phyloP scores from a whole-genome alignment of 2,113 vertebrate genomes.

The Paradoxurus hermaphroditus region DNA sequence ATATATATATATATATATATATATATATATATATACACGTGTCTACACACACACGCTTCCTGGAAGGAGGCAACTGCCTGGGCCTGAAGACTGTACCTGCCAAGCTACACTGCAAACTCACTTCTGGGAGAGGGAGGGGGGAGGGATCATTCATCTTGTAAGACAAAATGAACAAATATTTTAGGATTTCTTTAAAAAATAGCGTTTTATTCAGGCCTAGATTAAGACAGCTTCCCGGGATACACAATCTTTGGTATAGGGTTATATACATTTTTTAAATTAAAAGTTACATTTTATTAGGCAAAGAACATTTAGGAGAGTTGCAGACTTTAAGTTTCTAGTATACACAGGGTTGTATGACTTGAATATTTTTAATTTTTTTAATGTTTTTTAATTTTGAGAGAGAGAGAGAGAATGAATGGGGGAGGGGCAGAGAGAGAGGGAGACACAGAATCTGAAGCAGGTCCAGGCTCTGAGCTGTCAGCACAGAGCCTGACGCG shows the following conservation, averaged over 20 bases:
- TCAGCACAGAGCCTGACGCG: too few relatives aligned
- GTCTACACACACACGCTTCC: too few relatives aligned
- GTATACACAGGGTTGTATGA: background rate
- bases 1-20: too few relatives aligned
- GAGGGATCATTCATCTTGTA: background rate
- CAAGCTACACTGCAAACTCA: background rate
- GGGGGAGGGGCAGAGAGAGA: too few relatives aligned
- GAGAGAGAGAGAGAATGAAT: too few relatives aligned
- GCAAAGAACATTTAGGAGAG: background rate
- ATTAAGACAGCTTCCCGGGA: background rate
- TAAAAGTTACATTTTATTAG: background rate
- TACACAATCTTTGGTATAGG: background rate
- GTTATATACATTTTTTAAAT: background rate
- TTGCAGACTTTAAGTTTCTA: background rate
- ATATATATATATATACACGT: too few relatives aligned
- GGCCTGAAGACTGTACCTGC: too few relatives aligned
- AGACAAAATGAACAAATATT: background rate
- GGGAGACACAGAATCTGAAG: too few relatives aligned
- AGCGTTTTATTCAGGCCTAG: background rate
- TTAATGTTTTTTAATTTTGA: too few relatives aligned
- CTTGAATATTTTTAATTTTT: too few relatives aligned
- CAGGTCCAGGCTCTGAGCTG: too few relatives aligned
- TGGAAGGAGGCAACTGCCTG: background rate
- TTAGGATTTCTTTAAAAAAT: background rate
- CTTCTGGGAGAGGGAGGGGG: background rate